phyloP scores from a whole-genome alignment of 2,888 invertebrate species.

The Dyspetes luteomarginatus region DNA sequence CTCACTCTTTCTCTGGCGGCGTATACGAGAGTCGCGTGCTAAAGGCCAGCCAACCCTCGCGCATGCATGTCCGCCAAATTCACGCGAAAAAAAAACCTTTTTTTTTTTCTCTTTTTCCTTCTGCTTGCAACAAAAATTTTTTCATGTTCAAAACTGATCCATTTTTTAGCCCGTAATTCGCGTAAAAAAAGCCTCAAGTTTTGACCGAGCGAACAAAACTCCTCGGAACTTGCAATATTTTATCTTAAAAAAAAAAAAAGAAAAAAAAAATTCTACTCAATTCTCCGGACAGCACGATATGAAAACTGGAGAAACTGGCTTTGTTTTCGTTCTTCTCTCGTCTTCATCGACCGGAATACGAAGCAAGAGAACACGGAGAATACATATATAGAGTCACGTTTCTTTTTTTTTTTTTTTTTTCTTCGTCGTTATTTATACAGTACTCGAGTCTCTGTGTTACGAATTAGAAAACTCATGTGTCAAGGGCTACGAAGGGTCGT shows the following conservation, averaged over 20 bases:
- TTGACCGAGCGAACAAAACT: too few species aligned
- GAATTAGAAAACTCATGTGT: slow-evolving; percentile 20
- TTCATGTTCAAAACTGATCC: neutral
- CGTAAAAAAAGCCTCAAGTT: too few species aligned
- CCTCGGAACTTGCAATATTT: neutral
- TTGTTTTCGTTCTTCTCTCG: slow-evolving; percentile 2
- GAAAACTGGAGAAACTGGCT: slow-evolving; percentile 47
- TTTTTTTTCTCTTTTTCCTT: neutral
- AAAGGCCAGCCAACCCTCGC: slow-evolving; percentile 23
- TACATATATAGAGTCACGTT: slow-evolving; percentile 39
- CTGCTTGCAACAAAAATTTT: neutral
- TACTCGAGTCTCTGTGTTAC: slow-evolving; percentile 17
- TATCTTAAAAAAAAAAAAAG: neutral
- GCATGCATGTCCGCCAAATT: neutral
- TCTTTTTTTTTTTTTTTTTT: slow-evolving; percentile 9
- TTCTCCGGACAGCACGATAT: slow-evolving; percentile 18
- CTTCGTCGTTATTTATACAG: slow-evolving; percentile 36
- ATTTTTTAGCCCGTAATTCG: too few species aligned
- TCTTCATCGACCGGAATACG: slow-evolving; percentile 22
- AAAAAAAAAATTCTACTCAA: neutral
- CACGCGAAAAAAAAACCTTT: neutral
- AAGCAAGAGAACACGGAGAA: neutral
- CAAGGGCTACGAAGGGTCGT: neutral
- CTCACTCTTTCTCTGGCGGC: neutral
- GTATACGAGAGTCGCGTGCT: slow-evolving; percentile 32